Evolutionary conservation across 2,113 vertebrate genomes (phyloP), one percentile per base, ranked within the genome.

Genomic region (Eolophus roseicapilla): DNA sequence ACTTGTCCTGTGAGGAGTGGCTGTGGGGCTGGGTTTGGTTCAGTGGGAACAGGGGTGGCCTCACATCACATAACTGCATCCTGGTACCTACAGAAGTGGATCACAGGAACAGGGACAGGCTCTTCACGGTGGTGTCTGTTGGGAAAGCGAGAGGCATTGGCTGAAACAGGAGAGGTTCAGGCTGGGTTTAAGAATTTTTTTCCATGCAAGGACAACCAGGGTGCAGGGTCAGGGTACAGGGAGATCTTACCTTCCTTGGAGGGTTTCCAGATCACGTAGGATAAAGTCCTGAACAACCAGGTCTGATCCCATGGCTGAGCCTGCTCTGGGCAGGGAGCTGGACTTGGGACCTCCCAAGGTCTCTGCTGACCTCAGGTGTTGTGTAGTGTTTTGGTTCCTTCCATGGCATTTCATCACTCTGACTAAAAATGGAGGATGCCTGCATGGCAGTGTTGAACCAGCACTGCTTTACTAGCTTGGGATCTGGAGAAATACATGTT

Each of bases 151-250:
- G 20, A 68, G 25, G 60, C 0, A 2, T 4, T 53, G 18, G 17
- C 27, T 5, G 13, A 55, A 69, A 55, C 2, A 50, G 14, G n/a
- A 64, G 3, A 35, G 0, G 3, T 69, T 52, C n/a, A 65, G 44
- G 7, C 20, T 82, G 17, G 3, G 5, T 59, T 81, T 84, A 39
- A 71, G 39, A n/a, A 17, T 4, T 5, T 18, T 46, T 82, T 92
- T 65, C 10, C 8, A 20, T 10, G 6, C 3, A 39, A 43, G 8
- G 11, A 35, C 11, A 69, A 29, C 10, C 10, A 27, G 19, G 5
- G 5, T 50, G 20, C 17, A 50, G 9, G 0, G 0, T 28, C 3
- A 11, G 9, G 11, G 8, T 2, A 1, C 12, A 24, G 12, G 13
- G 2, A 68, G 4, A 17, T 41, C 5, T 12, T 77, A 9, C 3